A percentile compares a stretch with the other conserved stretches of the same genome.
These are phyloP conservation scores for Sebastes hubbsi DNA, from an alignment of 2,797 vertebrate species.

Conservation along the genomic window DNA sequence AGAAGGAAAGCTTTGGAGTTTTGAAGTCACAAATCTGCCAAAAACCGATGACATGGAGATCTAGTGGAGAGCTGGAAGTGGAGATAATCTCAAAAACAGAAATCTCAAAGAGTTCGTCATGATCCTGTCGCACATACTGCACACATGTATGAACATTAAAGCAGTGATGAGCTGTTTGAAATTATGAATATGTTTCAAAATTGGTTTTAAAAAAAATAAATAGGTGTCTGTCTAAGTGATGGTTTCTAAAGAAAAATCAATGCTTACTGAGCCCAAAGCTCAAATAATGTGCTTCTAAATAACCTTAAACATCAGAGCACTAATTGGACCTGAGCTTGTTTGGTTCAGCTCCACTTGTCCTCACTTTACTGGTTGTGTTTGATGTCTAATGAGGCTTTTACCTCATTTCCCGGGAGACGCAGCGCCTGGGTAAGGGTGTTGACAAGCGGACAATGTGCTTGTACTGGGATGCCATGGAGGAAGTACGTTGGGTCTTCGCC, in stretches of 20 bases:
- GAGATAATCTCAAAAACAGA: slow-evolving; percentile 20
- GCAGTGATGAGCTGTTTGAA: not conserved
- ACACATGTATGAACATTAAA: not conserved
- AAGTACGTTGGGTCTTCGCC: slow-evolving; percentile 48
- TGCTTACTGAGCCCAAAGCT: not conserved
- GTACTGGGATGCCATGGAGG: slow-evolving; percentile 51
- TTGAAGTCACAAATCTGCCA: slow-evolving; percentile 5
- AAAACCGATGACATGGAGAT: not conserved
- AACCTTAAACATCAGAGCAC: not conserved
- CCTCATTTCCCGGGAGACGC: slow-evolving; percentile 57
- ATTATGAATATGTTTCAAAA: not conserved
- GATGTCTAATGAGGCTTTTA: slow-evolving; percentile 32
- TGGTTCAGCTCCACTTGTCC: not conserved
- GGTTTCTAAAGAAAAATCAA: not conserved
- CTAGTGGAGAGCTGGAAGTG: not conserved
- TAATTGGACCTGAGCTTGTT: not conserved
- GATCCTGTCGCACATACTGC: not conserved
- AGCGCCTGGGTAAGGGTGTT: slow-evolving; percentile 55
- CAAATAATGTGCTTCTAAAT: not conserved
- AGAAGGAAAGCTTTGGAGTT: not conserved
- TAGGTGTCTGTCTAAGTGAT: not conserved
- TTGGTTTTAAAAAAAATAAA: too few species aligned
- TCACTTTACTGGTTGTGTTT: not conserved
- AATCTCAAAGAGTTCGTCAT: not conserved
- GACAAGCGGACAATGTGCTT: slow-evolving; percentile 68